phyloP scores from a whole-genome alignment of 2,113 vertebrate species.

The Cavia aperea region DNA sequence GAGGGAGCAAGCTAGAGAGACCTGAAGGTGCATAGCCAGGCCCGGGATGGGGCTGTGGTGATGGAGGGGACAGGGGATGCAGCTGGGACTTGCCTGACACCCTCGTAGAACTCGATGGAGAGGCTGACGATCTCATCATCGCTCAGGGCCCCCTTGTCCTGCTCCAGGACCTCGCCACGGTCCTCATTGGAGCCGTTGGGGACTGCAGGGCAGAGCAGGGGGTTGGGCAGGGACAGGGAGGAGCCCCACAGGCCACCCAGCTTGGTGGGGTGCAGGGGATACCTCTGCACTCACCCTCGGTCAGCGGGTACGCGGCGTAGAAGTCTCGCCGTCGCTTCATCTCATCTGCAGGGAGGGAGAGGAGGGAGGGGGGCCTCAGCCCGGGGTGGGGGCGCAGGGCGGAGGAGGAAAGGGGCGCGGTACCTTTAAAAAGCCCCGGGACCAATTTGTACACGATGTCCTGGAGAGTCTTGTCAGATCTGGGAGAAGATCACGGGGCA shows the following conservation, averaged over 20 bases:
- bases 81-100: constrained; percentile 79
- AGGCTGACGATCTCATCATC: constrained; percentile 93
- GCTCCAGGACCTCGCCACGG: constrained; percentile 79
- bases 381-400: fast-evolving
- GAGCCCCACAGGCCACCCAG: neutral
- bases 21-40: neutral
- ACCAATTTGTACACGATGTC: constrained; percentile 96
- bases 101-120: constrained; percentile 92
- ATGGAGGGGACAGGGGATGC: neutral
- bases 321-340: constrained; percentile 93
- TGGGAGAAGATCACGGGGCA: constrained; percentile 58
- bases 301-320: constrained; percentile 83
- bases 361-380: neutral
- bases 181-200: constrained; percentile 79
- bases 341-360: constrained; percentile 80
- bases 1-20: neutral
- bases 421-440: constrained; percentile 95
- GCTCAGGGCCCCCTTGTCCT: constrained; percentile 82
- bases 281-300: constrained; percentile 74
- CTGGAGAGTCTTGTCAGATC: constrained; percentile 93
- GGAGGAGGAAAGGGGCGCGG: neutral
- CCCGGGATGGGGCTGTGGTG: neutral
- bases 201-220: constrained; percentile 61
- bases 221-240: neutral
- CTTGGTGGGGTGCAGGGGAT: neutral